A percentile compares a stretch with the other conserved stretches of the same genome.
These are phyloP conservation scores for Galeruca laticollis DNA, from an alignment of 2,888 invertebrate genomes.

Conservation along the genomic window DNA sequence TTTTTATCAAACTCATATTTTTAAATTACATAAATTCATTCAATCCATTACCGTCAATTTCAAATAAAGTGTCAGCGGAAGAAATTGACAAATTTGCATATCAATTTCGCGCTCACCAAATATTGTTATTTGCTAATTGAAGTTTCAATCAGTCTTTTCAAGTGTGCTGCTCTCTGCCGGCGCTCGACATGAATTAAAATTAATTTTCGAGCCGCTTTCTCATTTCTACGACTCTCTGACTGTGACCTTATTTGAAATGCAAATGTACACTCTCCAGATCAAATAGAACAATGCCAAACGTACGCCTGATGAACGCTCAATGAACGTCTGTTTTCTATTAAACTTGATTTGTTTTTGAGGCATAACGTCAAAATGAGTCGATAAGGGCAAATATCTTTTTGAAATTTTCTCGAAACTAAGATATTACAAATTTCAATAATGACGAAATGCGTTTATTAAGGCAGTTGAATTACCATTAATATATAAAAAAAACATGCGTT, in stretches of 20 bases:
- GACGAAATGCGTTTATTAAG: no score
- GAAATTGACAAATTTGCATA: constrained; percentile 59
- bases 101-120: constrained; percentile 54
- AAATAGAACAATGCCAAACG: constrained; percentile 45
- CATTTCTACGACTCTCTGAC: constrained; percentile 37
- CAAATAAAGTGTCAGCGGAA: constrained; percentile 36
- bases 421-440: no score
- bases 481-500: no score
- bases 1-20: not conserved
- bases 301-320: constrained; percentile 11
- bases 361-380: not conserved
- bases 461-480: no score
- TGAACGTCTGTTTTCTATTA: constrained; percentile 4
- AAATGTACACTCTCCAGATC: constrained; percentile 55
- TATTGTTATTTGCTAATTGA: constrained; percentile 62
- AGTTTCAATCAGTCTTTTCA: constrained; percentile 53
- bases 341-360: not conserved
- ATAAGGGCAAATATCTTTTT: not conserved
- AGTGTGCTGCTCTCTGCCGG: constrained; percentile 48
- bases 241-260: constrained; percentile 62
- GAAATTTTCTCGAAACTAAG: not conserved
- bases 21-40: constrained; percentile 17
- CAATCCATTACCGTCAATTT: constrained; percentile 27
- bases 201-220: constrained; percentile 57
- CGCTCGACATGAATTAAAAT: constrained; percentile 59